Conservation (phyloP, 2,797 vertebrate species). For the Ptychobarbus kaznakovi region DNA sequence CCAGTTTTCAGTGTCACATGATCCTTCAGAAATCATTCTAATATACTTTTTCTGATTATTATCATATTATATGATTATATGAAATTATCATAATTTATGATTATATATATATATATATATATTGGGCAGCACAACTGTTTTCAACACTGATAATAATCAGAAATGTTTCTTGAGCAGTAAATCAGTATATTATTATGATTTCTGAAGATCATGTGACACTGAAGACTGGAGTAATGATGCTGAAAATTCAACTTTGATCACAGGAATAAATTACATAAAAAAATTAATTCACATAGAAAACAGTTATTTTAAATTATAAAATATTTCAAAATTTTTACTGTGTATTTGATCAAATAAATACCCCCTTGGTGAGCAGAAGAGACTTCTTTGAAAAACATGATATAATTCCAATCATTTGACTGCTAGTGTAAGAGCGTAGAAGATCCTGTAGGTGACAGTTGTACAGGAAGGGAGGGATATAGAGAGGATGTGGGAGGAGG, state of each 20-base stretch:
- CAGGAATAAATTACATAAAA: neutral
- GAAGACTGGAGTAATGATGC: neutral
- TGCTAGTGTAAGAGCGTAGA: no score
- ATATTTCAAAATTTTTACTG: neutral
- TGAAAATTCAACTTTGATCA: neutral
- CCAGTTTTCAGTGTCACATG: no score
- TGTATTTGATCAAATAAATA: neutral
- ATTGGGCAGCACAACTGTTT: no score
- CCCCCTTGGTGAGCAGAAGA: neutral
- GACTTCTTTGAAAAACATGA: neutral
- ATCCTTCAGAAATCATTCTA: neutral
- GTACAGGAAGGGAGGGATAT: constrained; percentile 54
- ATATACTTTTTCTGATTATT: neutral
- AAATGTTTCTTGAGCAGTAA: no score
- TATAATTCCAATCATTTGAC: no score
- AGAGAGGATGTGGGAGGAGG: constrained; percentile 57
- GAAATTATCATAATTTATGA: no score
- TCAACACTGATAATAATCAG: no score
- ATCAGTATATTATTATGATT: neutral
- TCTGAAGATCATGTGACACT: neutral
- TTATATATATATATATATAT: no score
- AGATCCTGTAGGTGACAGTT: constrained; percentile 63
- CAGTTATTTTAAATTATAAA: neutral
- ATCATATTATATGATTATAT: no score
- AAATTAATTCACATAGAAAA: neutral